Percentiles rank a stretch among this genome's conserved stretches.
These are phyloP conservation scores for Mastomys coucha DNA, from an alignment of 2,113 vertebrate genomes.

Conservation along the genomic window DNA sequence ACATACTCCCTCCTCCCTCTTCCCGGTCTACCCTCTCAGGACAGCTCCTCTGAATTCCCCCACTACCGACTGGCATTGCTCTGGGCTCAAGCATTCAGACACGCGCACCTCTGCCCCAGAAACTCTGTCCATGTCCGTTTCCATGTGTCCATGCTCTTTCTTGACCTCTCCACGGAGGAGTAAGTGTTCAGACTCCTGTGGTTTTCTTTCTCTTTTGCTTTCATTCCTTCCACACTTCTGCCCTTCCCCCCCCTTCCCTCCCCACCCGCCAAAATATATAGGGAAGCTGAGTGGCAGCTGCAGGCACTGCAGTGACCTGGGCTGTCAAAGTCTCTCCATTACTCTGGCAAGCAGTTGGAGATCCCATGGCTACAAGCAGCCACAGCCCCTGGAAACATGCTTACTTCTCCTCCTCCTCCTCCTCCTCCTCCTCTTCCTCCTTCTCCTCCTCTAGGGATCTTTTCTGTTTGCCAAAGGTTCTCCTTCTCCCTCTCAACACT, in stretches of 20 bases:
- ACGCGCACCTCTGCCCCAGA: background rate
- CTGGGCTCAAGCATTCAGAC: background rate
- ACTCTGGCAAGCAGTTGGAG: no score
- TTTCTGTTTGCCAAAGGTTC: background rate
- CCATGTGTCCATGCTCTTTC: background rate
- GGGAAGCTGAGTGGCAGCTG: no score
- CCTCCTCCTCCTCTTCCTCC: background rate
- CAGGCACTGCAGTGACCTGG: no score
- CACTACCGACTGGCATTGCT: background rate
- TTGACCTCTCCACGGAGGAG: background rate
- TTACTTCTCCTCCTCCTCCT: background rate
- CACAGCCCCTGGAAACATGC: no score
- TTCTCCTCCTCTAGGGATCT: background rate
- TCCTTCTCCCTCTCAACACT: background rate
- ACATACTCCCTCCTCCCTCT: background rate
- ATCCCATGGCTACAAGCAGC: no score
- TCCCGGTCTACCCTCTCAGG: background rate
- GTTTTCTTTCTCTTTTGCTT: constrained; percentile 4
- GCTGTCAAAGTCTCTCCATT: no score
- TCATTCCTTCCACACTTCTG: background rate
- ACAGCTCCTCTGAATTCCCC: background rate
- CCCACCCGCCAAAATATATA: no score
- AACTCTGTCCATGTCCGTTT: background rate
- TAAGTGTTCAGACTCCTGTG: background rate
- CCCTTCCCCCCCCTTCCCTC: no score